Conservation (phyloP, 2,113 vertebrate genomes). For the Oreotrochilus melanogaster region DNA sequence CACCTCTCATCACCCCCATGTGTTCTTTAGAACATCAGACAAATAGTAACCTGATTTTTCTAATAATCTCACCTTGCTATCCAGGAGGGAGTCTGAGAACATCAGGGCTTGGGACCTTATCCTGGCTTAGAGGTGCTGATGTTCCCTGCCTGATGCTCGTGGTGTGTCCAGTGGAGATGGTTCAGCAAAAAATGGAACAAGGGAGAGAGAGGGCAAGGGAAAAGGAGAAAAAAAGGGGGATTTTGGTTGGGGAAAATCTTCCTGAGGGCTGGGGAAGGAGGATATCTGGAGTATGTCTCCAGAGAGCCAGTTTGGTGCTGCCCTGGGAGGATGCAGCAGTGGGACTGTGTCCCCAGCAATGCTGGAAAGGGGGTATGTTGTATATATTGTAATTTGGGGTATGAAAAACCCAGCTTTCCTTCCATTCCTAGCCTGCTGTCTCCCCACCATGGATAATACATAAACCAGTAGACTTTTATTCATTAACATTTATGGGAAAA, state of each 20-base stretch:
- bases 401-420: slow-evolving; percentile 44
- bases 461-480: slow-evolving; percentile 73
- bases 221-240: not conserved
- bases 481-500: slow-evolving; percentile 77
- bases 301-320: not conserved
- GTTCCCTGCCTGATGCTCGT: not conserved
- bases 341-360: not conserved
- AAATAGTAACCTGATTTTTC: not conserved
- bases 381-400: not conserved
- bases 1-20: not conserved
- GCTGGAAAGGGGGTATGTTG: not conserved
- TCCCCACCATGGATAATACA: slow-evolving; percentile 34
- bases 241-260: not conserved
- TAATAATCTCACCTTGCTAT: not conserved
- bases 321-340: not conserved
- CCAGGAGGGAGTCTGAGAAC: not conserved
- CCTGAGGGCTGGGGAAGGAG: not conserved
- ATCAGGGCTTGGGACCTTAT: not conserved
- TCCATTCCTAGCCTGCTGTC: slow-evolving; percentile 41
- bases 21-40: not conserved
- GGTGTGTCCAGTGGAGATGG: not conserved
- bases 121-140: not conserved
- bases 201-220: not conserved
- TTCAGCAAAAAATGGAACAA: not conserved
- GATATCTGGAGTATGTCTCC: accelerated